Conservation (phyloP, 2,888 invertebrate species). For the Cheilosia urbana region DNA sequence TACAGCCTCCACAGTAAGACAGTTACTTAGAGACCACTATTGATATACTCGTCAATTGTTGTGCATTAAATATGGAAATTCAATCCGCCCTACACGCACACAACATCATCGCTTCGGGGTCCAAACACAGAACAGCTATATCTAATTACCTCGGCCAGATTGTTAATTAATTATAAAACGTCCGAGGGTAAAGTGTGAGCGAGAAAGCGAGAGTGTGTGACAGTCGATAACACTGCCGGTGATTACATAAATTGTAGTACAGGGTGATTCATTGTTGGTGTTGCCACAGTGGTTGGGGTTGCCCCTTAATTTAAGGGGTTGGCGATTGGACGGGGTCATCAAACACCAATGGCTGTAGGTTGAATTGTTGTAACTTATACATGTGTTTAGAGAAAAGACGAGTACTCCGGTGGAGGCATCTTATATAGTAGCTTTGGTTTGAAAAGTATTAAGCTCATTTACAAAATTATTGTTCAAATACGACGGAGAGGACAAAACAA, state of each 20-base stretch:
- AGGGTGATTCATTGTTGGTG: slow-evolving; percentile 33
- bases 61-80: slow-evolving; percentile 48
- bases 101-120: slow-evolving; percentile 23
- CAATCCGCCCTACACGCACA: slow-evolving; percentile 35
- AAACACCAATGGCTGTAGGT: background rate
- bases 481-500: no score
- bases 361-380: background rate
- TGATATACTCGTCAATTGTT: slow-evolving; percentile 24
- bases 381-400: no score
- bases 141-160: slow-evolving; percentile 58
- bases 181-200: slow-evolving; percentile 7
- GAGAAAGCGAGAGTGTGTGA: slow-evolving; percentile 31
- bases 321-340: background rate
- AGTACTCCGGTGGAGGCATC: no score
- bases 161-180: slow-evolving; percentile 59
- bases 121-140: slow-evolving; percentile 22
- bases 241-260: slow-evolving; percentile 27
- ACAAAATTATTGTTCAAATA: no score
- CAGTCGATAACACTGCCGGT: slow-evolving; percentile 23
- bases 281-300: background rate
- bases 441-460: no score
- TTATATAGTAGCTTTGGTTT: no score
- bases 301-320: background rate
- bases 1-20: no score
- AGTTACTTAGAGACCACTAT: background rate